Conservation (phyloP, 2,113 vertebrate genomes). For the Dipodomys ordii region DNA sequence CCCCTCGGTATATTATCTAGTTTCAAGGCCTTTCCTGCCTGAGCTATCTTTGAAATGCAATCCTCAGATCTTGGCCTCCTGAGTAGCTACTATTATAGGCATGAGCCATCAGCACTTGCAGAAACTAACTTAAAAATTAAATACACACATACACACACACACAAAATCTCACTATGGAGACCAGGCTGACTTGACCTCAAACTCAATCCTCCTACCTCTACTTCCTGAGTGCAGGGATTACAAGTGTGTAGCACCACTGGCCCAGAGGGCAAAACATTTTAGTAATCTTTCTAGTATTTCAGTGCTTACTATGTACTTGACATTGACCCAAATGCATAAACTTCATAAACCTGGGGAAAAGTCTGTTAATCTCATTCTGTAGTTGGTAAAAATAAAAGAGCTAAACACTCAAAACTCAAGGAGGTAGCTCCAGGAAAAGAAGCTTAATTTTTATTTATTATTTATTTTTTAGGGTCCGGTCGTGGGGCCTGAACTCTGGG, state of each 20-base stretch:
- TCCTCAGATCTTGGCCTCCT: no score
- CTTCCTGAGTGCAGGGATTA: background rate
- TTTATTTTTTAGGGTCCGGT: no score
- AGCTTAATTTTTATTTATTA: background rate
- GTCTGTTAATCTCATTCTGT: background rate
- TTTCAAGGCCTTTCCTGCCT: no score
- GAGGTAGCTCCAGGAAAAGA: background rate
- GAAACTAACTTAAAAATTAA: no score
- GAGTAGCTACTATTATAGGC: no score
- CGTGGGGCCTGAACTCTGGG: no score
- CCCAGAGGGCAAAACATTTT: background rate
- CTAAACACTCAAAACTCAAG: background rate
- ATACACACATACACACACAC: no score
- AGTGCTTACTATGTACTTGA: background rate
- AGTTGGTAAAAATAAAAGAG: constrained; percentile 4
- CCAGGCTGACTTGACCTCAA: background rate
- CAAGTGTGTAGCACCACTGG: background rate
- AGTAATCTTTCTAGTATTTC: background rate
- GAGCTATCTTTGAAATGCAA: no score
- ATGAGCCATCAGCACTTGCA: no score
- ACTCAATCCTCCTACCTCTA: no score
- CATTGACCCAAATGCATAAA: background rate
- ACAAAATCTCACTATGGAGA: background rate
- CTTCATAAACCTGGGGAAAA: background rate
- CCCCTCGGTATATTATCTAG: no score